Conservation (phyloP, 2,888 invertebrate species). For the Lymantria dispar region DNA sequence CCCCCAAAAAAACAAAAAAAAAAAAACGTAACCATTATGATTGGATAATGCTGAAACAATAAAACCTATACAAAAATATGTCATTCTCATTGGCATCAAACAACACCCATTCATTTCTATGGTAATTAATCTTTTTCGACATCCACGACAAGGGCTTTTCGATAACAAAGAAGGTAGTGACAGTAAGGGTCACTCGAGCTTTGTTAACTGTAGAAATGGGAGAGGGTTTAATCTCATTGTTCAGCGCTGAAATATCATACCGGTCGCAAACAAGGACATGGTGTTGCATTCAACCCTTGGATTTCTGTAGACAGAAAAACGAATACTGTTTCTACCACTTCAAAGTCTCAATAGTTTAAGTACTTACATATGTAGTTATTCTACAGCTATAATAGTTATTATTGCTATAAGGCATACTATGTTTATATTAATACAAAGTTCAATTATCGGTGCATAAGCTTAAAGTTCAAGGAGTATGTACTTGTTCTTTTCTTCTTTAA, state of each 20-base stretch:
- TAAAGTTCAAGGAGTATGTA: too few relatives aligned
- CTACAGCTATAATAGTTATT: too few relatives aligned
- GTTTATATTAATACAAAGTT: too few relatives aligned
- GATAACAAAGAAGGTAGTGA: constrained; percentile 48
- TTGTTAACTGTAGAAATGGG: constrained; percentile 55
- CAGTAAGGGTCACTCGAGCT: constrained; percentile 56
- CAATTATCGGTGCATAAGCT: too few relatives aligned
- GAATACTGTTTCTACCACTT: neutral
- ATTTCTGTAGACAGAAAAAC: constrained; percentile 4
- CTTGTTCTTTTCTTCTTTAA: too few relatives aligned
- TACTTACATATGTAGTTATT: too few relatives aligned
- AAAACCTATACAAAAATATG: constrained; percentile 23
- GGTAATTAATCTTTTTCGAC: constrained; percentile 71
- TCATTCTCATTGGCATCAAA: constrained; percentile 30
- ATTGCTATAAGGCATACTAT: too few relatives aligned
- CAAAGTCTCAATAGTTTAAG: neutral
- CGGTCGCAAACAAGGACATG: constrained; percentile 44
- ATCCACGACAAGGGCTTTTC: constrained; percentile 50
- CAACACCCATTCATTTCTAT: constrained; percentile 51
- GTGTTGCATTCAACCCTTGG: constrained; percentile 5
- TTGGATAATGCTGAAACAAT: constrained; percentile 26
- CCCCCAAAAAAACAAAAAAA: too few relatives aligned
- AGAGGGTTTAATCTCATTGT: constrained; percentile 57
- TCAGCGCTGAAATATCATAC: constrained; percentile 64
- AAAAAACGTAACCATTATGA: neutral